Evolutionary conservation across 2,113 vertebrate genomes (phyloP), one percentile per base, ranked within the genome.

Genomic region (Tor tambroides): DNA sequence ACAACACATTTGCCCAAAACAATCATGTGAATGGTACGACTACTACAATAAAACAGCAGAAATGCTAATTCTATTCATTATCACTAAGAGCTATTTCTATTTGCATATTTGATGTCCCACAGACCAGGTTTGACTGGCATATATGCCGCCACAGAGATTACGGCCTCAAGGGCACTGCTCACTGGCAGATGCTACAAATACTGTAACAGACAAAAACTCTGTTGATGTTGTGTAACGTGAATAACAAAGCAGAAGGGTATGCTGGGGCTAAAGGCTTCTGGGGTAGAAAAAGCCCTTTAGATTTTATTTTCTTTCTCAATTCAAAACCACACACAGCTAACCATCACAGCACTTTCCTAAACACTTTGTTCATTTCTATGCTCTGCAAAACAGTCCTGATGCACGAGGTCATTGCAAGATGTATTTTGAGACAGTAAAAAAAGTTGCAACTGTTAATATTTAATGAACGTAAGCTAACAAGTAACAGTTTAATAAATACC

Each of bases 181-280:
- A 61, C 6, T 28, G 38, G 38, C 59, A 81, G 80, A 63, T 65
- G n/a, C 23, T 28, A 28, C 78, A 80, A 17, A 80, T 15, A 80
- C 21, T 21, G 19, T 4, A 65, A 43, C 38, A 81, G 59, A 63
- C 80, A 46, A 67, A 81, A 30, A n/a, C 15, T 63, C n/a, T 65
- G 59, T 81, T 30, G 8, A 46, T 65, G 59, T 28, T 65, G 59
- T 46, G 30, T 46, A 19, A 30, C 6, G 35, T 80, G 23, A 15
- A 38, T 63, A 41, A 46, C 43, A 46, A 80, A 41, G 78, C 35
- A 41, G 14, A 5, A 41, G 12, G 19, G 56, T 17, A 61, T 49
- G 74, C n/a, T 76, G 74, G 41, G 74, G 41, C 71, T 43, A 43
- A n/a, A 75, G 71, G 71, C 21, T 38, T 75, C 71, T 43, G 71